phyloP scores from a whole-genome alignment of 2,888 invertebrate genomes.

The Eupithecia inturbata region DNA sequence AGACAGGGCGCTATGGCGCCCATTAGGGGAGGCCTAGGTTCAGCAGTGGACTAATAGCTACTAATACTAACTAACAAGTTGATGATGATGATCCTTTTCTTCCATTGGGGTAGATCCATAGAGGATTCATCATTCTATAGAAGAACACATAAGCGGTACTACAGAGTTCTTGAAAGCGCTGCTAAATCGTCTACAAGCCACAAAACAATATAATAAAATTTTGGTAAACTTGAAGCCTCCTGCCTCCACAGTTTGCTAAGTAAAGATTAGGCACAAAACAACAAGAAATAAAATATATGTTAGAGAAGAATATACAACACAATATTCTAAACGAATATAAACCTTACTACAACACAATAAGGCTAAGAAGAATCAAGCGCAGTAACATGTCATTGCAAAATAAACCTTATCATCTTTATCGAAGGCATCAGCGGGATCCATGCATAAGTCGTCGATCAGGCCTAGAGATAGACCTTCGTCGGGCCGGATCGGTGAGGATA shows the following conservation, averaged over 20 bases:
- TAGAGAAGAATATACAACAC: slow-evolving; percentile 6
- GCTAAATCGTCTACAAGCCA: neutral
- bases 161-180: neutral
- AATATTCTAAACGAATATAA: neutral
- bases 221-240: neutral
- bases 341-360: neutral
- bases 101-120: too few species aligned
- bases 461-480: slow-evolving; percentile 29
- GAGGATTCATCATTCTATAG: too few species aligned
- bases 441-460: slow-evolving; percentile 20
- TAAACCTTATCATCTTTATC: slow-evolving; percentile 29
- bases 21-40: too few species aligned
- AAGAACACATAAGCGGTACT: neutral
- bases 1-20: too few species aligned
- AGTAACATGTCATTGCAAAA: neutral
- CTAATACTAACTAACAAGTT: too few species aligned
- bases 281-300: neutral
- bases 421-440: slow-evolving; percentile 21
- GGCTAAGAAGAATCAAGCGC: neutral
- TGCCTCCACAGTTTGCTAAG: neutral
- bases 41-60: too few species aligned
- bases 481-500: slow-evolving; percentile 22
- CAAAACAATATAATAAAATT: neutral
- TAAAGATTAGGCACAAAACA: slow-evolving; percentile 2
- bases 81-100: too few species aligned